Base-by-base conservation (phyloP, 1,140 invertebrate species). In the Penaeus japonicus region DNA sequence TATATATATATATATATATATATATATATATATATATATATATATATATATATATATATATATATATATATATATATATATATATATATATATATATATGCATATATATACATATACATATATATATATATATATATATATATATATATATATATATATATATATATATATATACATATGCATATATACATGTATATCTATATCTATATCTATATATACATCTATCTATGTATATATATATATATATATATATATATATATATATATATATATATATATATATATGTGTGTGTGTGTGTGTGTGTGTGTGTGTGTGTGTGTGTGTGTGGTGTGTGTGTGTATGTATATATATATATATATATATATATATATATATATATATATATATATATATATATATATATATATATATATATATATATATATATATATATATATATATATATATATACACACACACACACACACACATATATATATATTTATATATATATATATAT, bases 71-170 rank as follows among this genome's bases (percentile, higher is more conserved):
- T 65, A 65, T 65, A 65, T 65, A 65, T 65, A 65, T 65, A 65
- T 65, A 65, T 65, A 65, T 65, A 3, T 65, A 65, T 65, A 65
- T 65, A 65, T 65, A 65, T 47, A 84, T 47, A 84, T 35, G 30
- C 47, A 84, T 35, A 84, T 70, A 84, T 62, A 84, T 65, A 62
- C 30, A 84, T 32, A 84, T 84, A 84, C 35, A 84, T 65, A 84
- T 30, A 80, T 65, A 84, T 32, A 62, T 65, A 84, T 65, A 62
- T 62, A 84, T 65, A 84, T 65, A 84, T 65, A 84, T 27, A 65
- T 32, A 62, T 84, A 84, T 84, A 84, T 65, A 84, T 65, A 30
- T n/a, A n/a, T 70, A 22, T 70, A 70, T 70, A 70, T n/a, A 18
- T 70, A 70, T n/a, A 70, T 70, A 70, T n/a, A 70, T 70, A 70